A percentile compares a stretch with the other conserved stretches of the same genome.
Conservation (phyloP, 35 echinoderm and acorn worm species). For the Stichopus chloronotus region DNA sequence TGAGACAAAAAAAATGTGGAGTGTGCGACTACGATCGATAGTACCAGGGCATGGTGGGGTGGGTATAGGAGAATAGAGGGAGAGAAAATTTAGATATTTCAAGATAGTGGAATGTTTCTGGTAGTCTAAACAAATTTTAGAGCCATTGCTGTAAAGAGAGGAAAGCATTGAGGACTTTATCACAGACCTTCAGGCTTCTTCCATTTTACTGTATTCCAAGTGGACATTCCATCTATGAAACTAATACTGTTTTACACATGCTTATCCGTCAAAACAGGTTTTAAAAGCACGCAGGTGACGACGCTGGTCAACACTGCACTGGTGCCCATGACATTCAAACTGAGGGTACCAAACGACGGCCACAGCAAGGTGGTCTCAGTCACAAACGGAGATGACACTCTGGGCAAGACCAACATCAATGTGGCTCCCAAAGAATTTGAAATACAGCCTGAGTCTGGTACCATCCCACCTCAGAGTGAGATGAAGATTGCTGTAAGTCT, state of each 20-base stretch:
- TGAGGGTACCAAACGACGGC: conserved; percentile 88
- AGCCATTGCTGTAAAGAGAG: no score
- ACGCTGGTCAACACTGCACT: conserved; percentile 93
- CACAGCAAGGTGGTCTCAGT: conserved; percentile 79
- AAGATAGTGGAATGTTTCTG: no score
- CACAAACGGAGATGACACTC: conserved; percentile 83
- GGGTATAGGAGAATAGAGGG: no score
- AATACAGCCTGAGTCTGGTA: conserved; percentile 78
- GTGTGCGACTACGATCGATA: no score
- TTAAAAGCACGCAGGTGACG: conserved; percentile 85
- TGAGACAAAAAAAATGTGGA: no score
- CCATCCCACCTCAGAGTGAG: conserved; percentile 95
- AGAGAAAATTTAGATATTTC: no score
- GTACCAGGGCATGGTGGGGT: no score
- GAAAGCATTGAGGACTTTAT: no score
- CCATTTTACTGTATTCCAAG: background rate
- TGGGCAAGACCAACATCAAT: conserved; percentile 74
- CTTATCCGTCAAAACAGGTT: conserved; percentile 58
- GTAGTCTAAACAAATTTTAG: no score
- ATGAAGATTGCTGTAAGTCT: conserved; percentile 84
- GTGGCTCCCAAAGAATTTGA: conserved; percentile 80
- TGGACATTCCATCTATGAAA: background rate
- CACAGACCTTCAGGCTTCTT: background rate
- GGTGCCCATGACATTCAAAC: conserved; percentile 89
- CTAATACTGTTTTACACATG: background rate